Conservation (phyloP, 2,797 vertebrate genomes). For the Sebastes taczanowskii region DNA sequence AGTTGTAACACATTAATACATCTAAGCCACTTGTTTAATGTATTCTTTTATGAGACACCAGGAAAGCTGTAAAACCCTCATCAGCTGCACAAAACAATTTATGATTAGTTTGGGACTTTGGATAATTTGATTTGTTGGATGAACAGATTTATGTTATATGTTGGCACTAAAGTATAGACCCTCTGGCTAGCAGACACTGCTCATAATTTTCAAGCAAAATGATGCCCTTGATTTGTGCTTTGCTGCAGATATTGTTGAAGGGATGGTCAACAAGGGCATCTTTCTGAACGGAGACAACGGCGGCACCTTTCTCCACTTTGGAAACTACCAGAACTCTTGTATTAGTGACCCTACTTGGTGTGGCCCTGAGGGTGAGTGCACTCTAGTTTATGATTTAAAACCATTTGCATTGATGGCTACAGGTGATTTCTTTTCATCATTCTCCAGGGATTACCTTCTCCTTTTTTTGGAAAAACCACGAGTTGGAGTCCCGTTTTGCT, state of each 20-base stretch:
- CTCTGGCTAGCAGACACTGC: background rate
- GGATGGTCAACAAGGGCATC: conserved; percentile 93
- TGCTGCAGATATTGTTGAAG: conserved; percentile 92
- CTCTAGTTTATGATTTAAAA: background rate
- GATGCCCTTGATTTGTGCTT: conserved; percentile 14
- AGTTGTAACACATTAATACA: background rate
- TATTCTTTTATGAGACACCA: background rate
- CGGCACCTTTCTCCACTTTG: conserved; percentile 90
- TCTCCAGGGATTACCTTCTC: conserved; percentile 93
- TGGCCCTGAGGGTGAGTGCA: conserved; percentile 89
- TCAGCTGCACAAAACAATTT: background rate
- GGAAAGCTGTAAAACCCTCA: conserved; percentile 18
- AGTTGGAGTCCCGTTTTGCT: conserved; percentile 79
- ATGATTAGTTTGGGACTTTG: background rate
- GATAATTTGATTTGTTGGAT: background rate
- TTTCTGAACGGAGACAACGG: conserved; percentile 88
- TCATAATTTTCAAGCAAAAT: conserved; percentile 4
- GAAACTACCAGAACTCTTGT: conserved; percentile 89
- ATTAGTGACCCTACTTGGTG: conserved; percentile 91
- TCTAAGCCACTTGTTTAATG: background rate
- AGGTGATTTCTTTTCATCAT: background rate
- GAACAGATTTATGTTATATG: background rate
- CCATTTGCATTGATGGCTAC: background rate
- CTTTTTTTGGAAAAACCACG: conserved; percentile 97
- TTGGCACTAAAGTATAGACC: background rate